phyloP scores from a whole-genome alignment of 2,888 invertebrate genomes.

The Loripinus fragilis region DNA sequence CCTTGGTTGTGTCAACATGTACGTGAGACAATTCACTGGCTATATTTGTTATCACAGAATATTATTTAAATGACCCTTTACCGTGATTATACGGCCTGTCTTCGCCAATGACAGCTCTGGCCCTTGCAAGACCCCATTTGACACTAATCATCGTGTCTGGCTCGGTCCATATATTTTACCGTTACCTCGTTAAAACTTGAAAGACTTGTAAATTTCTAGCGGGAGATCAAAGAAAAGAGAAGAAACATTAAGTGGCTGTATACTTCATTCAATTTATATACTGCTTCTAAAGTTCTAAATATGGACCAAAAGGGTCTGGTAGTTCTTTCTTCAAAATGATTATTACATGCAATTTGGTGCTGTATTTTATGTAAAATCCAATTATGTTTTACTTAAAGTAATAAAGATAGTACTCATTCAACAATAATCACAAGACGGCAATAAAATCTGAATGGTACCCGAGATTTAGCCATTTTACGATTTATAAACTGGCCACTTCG shows the following conservation, averaged over 20 bases:
- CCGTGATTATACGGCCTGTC: too few species aligned
- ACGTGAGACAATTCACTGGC: too few species aligned
- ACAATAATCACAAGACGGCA: too few species aligned
- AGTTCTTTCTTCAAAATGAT: not conserved
- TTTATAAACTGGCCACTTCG: too few species aligned
- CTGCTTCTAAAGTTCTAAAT: not conserved
- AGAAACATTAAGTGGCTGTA: slow-evolving; percentile 1
- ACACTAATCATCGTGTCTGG: not conserved
- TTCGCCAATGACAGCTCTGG: too few species aligned
- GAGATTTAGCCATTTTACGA: too few species aligned
- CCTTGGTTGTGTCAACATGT: too few species aligned
- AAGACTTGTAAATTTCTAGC: not conserved
- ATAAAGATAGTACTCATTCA: too few species aligned
- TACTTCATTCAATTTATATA: slow-evolving; percentile 3
- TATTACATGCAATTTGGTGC: slow-evolving; percentile 10
- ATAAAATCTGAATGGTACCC: too few species aligned
- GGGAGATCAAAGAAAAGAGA: not conserved
- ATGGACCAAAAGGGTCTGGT: not conserved
- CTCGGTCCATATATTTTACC: not conserved
- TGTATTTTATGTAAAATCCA: slow-evolving; percentile 8
- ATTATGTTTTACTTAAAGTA: too few species aligned
- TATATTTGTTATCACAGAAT: too few species aligned
- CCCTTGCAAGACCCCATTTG: not conserved
- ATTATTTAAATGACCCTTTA: too few species aligned
- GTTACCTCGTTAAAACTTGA: slow-evolving; percentile 5